phyloP scores from a whole-genome alignment of 1,140 invertebrate species.

The Maniola jurtina region DNA sequence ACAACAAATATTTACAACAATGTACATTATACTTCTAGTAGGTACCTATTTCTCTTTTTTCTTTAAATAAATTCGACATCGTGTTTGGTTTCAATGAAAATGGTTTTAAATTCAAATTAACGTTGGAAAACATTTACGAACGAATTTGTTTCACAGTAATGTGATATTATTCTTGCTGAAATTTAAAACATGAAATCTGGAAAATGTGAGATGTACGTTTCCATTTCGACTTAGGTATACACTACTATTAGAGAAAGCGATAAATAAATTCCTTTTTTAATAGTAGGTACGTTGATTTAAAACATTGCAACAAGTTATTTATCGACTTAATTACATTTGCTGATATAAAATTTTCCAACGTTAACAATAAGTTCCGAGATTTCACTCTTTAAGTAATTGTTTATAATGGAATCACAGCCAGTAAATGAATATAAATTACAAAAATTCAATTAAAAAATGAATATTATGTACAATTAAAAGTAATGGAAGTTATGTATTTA shows the following conservation, averaged over 20 bases:
- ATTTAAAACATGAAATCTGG: not conserved
- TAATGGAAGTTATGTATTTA: constrained; percentile 43
- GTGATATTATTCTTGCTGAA: constrained; percentile 36
- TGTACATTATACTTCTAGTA: too few species aligned
- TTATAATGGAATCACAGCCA: constrained; percentile 50
- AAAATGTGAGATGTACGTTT: too few species aligned
- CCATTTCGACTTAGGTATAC: too few species aligned
- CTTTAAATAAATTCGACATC: not conserved
- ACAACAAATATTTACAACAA: constrained; percentile 26
- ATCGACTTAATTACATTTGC: not conserved
- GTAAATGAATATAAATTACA: constrained; percentile 38
- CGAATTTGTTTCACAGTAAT: not conserved
- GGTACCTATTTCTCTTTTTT: not conserved
- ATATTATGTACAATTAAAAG: constrained; percentile 20
- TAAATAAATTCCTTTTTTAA: too few species aligned
- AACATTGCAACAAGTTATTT: too few species aligned
- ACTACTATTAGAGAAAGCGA: too few species aligned
- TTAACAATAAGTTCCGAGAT: not conserved
- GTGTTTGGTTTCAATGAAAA: not conserved
- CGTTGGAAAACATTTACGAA: not conserved
- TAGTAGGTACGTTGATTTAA: too few species aligned
- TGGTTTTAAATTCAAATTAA: not conserved
- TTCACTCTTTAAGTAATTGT: not conserved
- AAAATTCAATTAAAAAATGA: constrained; percentile 19
- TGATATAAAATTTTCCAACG: not conserved